Evolutionary conservation across 2,888 invertebrate species (phyloP).

Genomic region (Drosophila mercatorum): DNA sequence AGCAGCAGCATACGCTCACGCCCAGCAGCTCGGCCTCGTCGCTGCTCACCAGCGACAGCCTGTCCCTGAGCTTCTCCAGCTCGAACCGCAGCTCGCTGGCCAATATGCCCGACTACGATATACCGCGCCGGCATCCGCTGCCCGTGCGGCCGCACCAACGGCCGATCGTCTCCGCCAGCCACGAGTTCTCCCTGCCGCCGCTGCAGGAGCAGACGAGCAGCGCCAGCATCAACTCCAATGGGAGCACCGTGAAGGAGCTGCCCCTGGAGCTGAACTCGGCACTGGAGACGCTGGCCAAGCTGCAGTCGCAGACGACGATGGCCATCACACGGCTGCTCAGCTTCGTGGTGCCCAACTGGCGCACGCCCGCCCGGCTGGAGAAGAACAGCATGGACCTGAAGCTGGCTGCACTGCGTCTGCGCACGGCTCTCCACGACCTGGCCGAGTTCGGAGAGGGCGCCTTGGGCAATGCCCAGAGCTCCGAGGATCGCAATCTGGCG

Average conservation of each 20-base stretch:
- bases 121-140: slow-evolving; percentile 86
- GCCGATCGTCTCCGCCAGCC: slow-evolving; percentile 82
- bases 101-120: slow-evolving; percentile 89
- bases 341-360: slow-evolving; percentile 93
- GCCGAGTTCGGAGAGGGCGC: slow-evolving; percentile 95
- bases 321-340: slow-evolving; percentile 91
- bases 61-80: slow-evolving; percentile 85
- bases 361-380: slow-evolving; percentile 91
- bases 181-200: slow-evolving; percentile 87
- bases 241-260: slow-evolving; percentile 86
- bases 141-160: slow-evolving; percentile 76
- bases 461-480: slow-evolving; percentile 93
- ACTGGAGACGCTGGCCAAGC: slow-evolving; percentile 89
- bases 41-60: slow-evolving; percentile 87
- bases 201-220: slow-evolving; percentile 67
- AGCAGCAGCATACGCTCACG: slow-evolving; percentile 86
- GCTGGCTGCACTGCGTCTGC: slow-evolving; percentile 90
- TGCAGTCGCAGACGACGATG: slow-evolving; percentile 92
- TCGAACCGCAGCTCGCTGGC: slow-evolving; percentile 86
- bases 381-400: slow-evolving; percentile 92
- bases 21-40: slow-evolving; percentile 89
- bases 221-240: slow-evolving; percentile 10
- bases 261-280: slow-evolving; percentile 91
- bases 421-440: slow-evolving; percentile 93
- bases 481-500: slow-evolving; percentile 91